phyloP scores from a whole-genome alignment of 2,797 vertebrate genomes.

The Sparus aurata region DNA sequence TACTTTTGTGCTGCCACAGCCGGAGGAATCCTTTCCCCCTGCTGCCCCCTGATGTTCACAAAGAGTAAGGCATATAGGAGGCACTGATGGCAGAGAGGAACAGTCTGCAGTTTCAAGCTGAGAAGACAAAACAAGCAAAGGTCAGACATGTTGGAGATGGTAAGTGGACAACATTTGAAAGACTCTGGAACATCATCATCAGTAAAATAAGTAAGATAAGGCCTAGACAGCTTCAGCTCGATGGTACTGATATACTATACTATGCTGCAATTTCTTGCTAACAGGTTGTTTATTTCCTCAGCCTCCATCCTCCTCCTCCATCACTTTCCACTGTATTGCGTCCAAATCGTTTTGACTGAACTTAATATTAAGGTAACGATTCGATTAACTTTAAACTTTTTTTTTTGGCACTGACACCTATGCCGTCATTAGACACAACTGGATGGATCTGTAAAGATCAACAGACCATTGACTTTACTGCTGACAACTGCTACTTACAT shows the following conservation, averaged over 20 bases:
- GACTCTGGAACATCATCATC: neutral
- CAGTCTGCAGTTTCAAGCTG: slow-evolving; percentile 50
- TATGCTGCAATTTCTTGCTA: too few species aligned
- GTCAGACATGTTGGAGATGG: neutral
- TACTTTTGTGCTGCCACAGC: slow-evolving; percentile 33
- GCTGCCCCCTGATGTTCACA: slow-evolving; percentile 58
- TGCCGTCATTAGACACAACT: too few species aligned
- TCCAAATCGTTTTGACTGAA: too few species aligned
- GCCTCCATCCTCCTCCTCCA: too few species aligned
- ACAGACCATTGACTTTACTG: too few species aligned
- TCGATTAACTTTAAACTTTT: too few species aligned
- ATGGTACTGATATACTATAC: too few species aligned
- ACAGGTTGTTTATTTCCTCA: too few species aligned
- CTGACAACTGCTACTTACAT: too few species aligned
- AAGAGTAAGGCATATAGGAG: slow-evolving; percentile 73
- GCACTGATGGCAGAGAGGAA: slow-evolving; percentile 51
- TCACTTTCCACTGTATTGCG: neutral
- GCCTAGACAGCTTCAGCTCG: neutral
- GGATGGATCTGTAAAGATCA: too few species aligned
- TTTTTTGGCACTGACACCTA: too few species aligned
- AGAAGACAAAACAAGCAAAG: slow-evolving; percentile 4
- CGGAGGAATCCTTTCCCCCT: slow-evolving; percentile 47
- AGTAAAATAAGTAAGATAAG: neutral
- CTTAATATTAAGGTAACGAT: too few species aligned
- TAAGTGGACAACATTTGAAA: neutral